Conservation (phyloP, 2,888 invertebrate genomes). For the Andrena bicolor region DNA sequence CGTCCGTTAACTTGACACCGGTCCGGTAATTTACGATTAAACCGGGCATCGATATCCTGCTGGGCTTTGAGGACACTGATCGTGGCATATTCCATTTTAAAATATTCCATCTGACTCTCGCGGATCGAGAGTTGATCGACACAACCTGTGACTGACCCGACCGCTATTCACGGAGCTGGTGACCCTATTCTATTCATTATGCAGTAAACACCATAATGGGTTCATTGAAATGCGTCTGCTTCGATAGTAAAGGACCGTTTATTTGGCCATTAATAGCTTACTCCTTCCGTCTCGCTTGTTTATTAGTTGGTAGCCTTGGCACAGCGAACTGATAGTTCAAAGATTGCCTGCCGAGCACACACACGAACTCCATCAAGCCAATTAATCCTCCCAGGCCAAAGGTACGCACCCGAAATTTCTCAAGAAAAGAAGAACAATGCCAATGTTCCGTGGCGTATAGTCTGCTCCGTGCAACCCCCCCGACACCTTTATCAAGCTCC, state of each 20-base stretch:
- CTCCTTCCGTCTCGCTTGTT: neutral
- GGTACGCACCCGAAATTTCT: neutral
- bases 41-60: constrained; percentile 35
- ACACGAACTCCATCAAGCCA: neutral
- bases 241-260: neutral
- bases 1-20: constrained; percentile 51
- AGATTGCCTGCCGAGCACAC: neutral
- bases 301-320: too few relatives aligned
- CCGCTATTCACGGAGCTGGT: neutral
- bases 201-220: neutral
- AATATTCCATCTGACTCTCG: constrained; percentile 4
- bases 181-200: neutral
- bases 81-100: constrained; percentile 13
- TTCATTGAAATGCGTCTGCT: constrained; percentile 1
- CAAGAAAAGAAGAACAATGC: neutral
- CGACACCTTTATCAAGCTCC: constrained; percentile 39
- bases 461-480: neutral
- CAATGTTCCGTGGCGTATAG: neutral
- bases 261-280: neutral
- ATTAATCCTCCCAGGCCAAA: neutral
- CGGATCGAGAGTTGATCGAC: constrained; percentile 7
- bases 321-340: neutral
- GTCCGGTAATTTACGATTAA: constrained; percentile 63
- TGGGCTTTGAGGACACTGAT: neutral
- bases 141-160: constrained; percentile 26